Base-by-base conservation (phyloP, 2,797 vertebrate species). In the Pangasius macronema region DNA sequence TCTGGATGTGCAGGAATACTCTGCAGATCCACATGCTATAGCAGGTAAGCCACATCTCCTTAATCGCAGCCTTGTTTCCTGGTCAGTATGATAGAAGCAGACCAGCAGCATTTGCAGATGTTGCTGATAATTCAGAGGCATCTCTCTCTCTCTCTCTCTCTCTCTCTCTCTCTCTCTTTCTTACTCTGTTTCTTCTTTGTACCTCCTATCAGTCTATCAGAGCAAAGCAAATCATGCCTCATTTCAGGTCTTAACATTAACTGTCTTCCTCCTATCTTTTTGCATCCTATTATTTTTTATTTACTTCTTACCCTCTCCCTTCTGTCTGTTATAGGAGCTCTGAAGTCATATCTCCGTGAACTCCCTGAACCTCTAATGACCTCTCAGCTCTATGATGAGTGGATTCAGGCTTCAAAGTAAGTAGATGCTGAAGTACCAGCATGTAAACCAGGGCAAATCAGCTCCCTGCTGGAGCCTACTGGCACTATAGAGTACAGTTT, bases 351-450 rank as follows among this genome's bases (percentile, higher is more conserved):
- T 94, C 97, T 99, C 91, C 97, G 99, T 80, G 98, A 99, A 94
- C 96, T 99, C 92, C 99, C 99, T 0, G 98, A 99, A 93, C 98
- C 99, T 10, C 93, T 99, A 91, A 99, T 99, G 99, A 98, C 97
- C 0, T 97, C 97, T 57, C 97, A 99, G 93, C 97, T 99, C 90
- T 99, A 99, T 55, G 99, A 99, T 53, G 98, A 99, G 93, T 99
- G 99, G 99, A 99, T 99, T 93, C 98, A 98, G 93, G 99, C 98
- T 85, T 99, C 99, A 90, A 99, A 99, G 99, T 99, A 94, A 98
- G 98, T 96, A 22, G 14, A 84, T 39, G 49, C n/a, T 36, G 24
- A 63, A 67, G 67, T 61, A 51, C 85, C 2, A 83, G 90, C 90
- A 80, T 87, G 63, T 82, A 73, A 27, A 46, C 65, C 36, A 33